These are phyloP conservation scores for Cotesia vestalis DNA, from an alignment of 1,140 invertebrate species.

Conservation along the genomic window DNA sequence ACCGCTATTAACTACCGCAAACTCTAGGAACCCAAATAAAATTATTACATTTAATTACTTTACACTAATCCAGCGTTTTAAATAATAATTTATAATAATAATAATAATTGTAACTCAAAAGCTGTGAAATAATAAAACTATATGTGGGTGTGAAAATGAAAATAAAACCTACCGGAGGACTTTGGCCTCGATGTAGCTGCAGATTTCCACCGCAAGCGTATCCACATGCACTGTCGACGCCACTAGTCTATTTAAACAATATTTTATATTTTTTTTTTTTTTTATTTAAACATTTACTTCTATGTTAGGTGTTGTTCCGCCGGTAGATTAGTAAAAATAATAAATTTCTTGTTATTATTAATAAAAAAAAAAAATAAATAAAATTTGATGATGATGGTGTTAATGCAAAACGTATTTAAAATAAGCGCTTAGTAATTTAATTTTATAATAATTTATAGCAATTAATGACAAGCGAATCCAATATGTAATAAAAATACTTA, in stretches of 20 bases:
- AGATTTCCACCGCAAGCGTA: constrained; percentile 60
- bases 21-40: no score
- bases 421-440: background rate
- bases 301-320: no score
- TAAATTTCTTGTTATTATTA: no score
- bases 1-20: no score
- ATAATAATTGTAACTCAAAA: constrained; percentile 5
- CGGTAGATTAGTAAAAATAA: no score
- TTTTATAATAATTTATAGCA: constrained; percentile 9
- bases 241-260: constrained; percentile 58
- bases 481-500: constrained; percentile 69
- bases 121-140: constrained; percentile 24
- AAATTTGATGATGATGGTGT: no score
- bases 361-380: no score
- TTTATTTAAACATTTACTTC: background rate
- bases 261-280: constrained; percentile 17
- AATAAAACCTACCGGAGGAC: constrained; percentile 60
- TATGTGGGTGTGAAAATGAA: constrained; percentile 9
- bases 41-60: no score
- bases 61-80: no score
- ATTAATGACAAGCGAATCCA: constrained; percentile 11
- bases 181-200: constrained; percentile 61
- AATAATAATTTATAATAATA: background rate
- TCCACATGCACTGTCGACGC: constrained; percentile 48
- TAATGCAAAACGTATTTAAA: no score